Evolutionary conservation across 2,113 vertebrate species (phyloP).

Genomic region (Crotalus viridis): DNA sequence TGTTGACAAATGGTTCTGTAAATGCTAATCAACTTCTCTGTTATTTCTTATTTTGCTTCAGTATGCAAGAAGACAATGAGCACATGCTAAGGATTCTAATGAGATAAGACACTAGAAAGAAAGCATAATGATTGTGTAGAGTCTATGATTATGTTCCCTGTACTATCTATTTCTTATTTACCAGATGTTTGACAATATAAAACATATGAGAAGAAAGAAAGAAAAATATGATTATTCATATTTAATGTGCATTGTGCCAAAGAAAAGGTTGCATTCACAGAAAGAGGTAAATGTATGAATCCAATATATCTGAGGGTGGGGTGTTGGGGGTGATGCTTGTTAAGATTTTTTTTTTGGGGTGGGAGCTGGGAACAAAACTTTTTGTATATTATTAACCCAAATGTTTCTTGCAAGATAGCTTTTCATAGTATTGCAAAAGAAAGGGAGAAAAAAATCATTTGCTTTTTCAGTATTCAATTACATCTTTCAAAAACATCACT

Average conservation of each 20-base stretch:
- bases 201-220: neutral
- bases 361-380: neutral
- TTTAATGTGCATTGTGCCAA: conserved; percentile 46
- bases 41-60: conserved; percentile 56
- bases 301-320: conserved; percentile 2
- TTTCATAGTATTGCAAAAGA: neutral
- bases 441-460: neutral
- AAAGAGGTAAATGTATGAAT: conserved; percentile 43
- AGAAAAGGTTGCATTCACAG: conserved; percentile 38
- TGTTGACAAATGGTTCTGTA: conserved; percentile 68
- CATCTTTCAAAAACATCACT: conserved; percentile 12
- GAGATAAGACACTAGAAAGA: conserved; percentile 18
- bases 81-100: conserved; percentile 46
- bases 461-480: conserved; percentile 16
- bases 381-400: conserved; percentile 22
- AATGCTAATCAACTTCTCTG: conserved; percentile 62
- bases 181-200: conserved; percentile 37
- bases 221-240: conserved; percentile 20
- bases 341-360: neutral
- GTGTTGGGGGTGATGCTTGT: neutral
- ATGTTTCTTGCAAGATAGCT: neutral
- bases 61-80: conserved; percentile 33
- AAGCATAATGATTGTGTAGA: conserved; percentile 8
- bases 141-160: conserved; percentile 14
- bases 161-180: conserved; percentile 22